These are phyloP conservation scores for Nomada hirtipes DNA, from an alignment of 2,888 invertebrate species.

Conservation along the genomic window DNA sequence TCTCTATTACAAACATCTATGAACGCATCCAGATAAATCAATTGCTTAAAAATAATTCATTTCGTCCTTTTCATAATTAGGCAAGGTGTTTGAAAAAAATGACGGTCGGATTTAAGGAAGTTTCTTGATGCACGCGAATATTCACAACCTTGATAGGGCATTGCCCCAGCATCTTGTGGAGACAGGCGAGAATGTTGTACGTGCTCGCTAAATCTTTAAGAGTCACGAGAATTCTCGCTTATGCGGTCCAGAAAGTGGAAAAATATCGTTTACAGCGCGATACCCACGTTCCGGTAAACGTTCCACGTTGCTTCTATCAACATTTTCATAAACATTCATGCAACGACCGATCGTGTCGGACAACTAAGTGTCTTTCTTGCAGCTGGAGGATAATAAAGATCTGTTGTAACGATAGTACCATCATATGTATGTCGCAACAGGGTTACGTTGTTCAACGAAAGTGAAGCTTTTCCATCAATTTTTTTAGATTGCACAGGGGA, in stretches of 20 bases:
- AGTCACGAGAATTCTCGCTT: constrained; percentile 32
- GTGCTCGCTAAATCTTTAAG: constrained; percentile 28
- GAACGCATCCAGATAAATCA: too few species aligned
- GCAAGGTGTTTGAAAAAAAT: neutral
- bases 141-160: constrained; percentile 68
- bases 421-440: neutral
- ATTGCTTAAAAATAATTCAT: too few species aligned
- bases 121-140: constrained; percentile 50
- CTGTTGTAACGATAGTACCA: neutral
- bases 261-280: constrained; percentile 41
- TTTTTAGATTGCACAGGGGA: neutral
- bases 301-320: neutral
- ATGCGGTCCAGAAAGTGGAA: constrained; percentile 30
- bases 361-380: neutral
- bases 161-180: constrained; percentile 60
- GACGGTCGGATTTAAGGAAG: constrained; percentile 44
- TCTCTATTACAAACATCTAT: too few species aligned
- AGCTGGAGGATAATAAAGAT: constrained; percentile 3
- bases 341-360: neutral
- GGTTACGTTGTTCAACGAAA: constrained; percentile 18
- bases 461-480: neutral
- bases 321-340: constrained; percentile 24
- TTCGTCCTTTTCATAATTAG: too few species aligned
- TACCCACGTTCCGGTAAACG: constrained; percentile 13
- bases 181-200: constrained; percentile 31